Conservation (phyloP, 2,888 invertebrate genomes). For the Arge pagana region DNA sequence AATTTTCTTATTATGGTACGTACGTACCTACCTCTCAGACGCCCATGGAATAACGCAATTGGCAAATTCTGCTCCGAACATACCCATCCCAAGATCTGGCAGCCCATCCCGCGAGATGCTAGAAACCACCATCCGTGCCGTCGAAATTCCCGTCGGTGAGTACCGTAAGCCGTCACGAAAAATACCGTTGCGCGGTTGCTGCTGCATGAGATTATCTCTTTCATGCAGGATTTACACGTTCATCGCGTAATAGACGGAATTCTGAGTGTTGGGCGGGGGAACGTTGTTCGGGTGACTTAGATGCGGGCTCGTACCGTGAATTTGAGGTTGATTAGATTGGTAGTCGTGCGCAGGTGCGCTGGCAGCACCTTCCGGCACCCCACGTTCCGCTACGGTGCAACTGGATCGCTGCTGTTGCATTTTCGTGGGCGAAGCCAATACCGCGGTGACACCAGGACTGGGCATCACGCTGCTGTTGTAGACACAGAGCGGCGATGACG, state of each 20-base stretch:
- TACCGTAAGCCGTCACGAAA: no score
- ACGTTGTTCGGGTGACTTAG: conserved; percentile 51
- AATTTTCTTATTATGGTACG: no score
- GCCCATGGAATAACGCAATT: no score
- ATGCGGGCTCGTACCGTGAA: conserved; percentile 16
- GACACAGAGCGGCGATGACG: conserved; percentile 30
- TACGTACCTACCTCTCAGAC: conserved; percentile 14
- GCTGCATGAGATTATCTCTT: background rate
- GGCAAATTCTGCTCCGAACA: no score
- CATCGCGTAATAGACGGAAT: conserved; percentile 78
- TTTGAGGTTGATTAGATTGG: conserved; percentile 16
- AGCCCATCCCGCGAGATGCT: no score
- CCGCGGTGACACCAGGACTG: conserved; percentile 35
- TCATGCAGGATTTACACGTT: conserved; percentile 69
- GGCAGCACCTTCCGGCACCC: conserved; percentile 76
- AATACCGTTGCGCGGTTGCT: no score
- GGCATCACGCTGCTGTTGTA: conserved; percentile 3
- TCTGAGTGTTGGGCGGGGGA: conserved; percentile 55
- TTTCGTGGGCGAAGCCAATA: conserved; percentile 52
- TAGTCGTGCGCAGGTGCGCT: conserved; percentile 71
- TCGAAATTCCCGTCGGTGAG: no score
- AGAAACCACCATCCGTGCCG: no score
- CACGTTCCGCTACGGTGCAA: conserved; percentile 62
- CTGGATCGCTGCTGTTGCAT: conserved; percentile 28
- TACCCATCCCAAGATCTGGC: no score